Conservation (phyloP, 2,888 invertebrate genomes). For the Pantelozetes paolii region DNA sequence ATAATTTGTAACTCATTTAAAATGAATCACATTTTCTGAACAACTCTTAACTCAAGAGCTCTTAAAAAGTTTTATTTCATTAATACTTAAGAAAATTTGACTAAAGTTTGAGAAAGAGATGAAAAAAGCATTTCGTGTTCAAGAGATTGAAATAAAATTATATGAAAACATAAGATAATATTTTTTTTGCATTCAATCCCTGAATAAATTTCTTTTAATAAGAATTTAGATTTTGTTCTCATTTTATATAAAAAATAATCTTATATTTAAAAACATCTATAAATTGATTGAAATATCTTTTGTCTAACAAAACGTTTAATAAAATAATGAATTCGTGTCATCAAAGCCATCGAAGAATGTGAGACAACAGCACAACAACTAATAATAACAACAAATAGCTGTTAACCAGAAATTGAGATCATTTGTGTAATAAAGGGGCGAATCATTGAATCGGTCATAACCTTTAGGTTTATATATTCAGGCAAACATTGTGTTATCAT, state of each 20-base stretch:
- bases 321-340: slow-evolving; percentile 14
- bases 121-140: neutral
- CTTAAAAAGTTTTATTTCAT: too few species aligned
- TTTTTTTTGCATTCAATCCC: too few species aligned
- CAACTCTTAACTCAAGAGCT: too few species aligned
- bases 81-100: too few species aligned
- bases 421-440: neutral
- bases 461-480: neutral
- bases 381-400: neutral
- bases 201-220: too few species aligned
- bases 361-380: slow-evolving; percentile 5
- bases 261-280: too few species aligned
- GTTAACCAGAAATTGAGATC: slow-evolving; percentile 21
- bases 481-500: neutral
- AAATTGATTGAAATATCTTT: neutral
- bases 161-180: too few species aligned
- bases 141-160: neutral
- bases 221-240: too few species aligned
- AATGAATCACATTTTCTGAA: neutral
- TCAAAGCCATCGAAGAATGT: neutral
- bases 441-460: neutral
- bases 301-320: neutral
- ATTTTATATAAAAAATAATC: too few species aligned
- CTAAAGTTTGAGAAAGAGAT: too few species aligned
- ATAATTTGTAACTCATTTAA: slow-evolving; percentile 19